Percentiles rank a stretch among this genome's conserved stretches.
Evolutionary conservation across 2,888 invertebrate species (phyloP).

Genomic region (Zhengitettix transpicula): DNA sequence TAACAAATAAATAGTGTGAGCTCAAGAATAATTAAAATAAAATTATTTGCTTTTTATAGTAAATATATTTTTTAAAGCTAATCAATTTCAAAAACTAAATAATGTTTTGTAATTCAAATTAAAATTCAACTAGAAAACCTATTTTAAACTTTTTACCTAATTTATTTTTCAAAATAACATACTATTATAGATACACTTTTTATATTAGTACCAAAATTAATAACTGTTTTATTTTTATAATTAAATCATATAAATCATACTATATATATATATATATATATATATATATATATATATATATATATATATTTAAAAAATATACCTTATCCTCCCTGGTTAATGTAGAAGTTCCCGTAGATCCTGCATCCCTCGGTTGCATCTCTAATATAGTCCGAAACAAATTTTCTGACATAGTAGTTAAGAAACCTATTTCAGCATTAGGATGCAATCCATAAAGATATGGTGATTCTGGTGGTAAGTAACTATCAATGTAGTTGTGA

Average conservation of each 20-base stretch:
- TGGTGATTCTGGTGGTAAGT: slow-evolving; percentile 74
- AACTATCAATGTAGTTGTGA: slow-evolving; percentile 75
- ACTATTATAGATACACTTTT: background rate
- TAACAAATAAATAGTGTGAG: too few species aligned
- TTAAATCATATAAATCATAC: too few species aligned
- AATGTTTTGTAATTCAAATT: background rate
- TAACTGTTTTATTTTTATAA: too few species aligned
- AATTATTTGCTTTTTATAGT: too few species aligned
- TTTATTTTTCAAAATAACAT: background rate
- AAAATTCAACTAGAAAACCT: background rate
- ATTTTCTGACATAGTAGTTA: slow-evolving; percentile 71
- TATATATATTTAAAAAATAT: too few species aligned
- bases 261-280: too few species aligned
- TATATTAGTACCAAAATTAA: too few species aligned
- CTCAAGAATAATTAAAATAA: too few species aligned
- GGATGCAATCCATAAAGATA: slow-evolving; percentile 83
- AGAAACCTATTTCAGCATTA: slow-evolving; percentile 87
- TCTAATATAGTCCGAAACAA: slow-evolving; percentile 74
- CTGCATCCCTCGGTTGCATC: slow-evolving; percentile 73
- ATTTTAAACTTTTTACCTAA: background rate
- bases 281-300: too few species aligned
- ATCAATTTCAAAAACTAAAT: too few species aligned
- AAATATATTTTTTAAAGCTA: too few species aligned
- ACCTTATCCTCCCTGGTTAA: slow-evolving; percentile 71
- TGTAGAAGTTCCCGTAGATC: slow-evolving; percentile 47